Base-by-base conservation (phyloP, 2,113 vertebrate genomes). In the Cololabis saira region DNA sequence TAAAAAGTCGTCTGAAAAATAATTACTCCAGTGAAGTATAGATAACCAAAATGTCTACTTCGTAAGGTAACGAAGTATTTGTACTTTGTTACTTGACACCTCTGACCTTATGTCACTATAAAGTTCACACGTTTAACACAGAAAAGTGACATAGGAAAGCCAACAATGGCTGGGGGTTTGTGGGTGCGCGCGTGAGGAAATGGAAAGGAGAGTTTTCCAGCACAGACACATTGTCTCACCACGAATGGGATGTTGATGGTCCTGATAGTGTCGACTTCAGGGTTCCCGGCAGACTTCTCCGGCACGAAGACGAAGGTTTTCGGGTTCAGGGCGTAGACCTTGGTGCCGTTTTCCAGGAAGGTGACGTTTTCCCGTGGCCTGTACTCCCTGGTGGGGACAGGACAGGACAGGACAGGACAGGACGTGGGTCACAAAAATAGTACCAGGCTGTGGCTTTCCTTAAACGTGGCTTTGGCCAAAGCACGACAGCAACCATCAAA, bases 191-290 rank as follows among this genome's bases (percentile, higher is more conserved):
- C n/a, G 5, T 43, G 41, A 11, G 15, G 16, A n/a, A n/a, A 40
- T 47, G 50, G 15, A 15, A 51, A 37, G 12, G 13, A 6, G 5
- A 16, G 11, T 13, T 3, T 27, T 40, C 37, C 12, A 30, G 21
- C 10, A 40, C 50, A 49, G 52, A 61, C 54, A 33, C 6, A 14
- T 43, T 81, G 92, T 92, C 92, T 83, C 72, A 99, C 98, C 95
- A 99, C 91, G n/a, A 89, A 92, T 11, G 98, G 98, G 80, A 99
- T 95, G 90, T 99, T 98, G 76, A 98, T 16, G 1, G 96, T 98
- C 67, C 91, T 93, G 79, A 99, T 67, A 42, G 93, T 70, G 87
- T 99, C 96, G 16, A 90, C 81, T 67, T 92, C 59, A 0, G 98
- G 95, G 68, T 99, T 82, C 44, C 97, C 97, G 0, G 88, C 88